These are phyloP conservation scores for Cepphus grylle DNA, from an alignment of 2,113 vertebrate species.

Conservation along the genomic window DNA sequence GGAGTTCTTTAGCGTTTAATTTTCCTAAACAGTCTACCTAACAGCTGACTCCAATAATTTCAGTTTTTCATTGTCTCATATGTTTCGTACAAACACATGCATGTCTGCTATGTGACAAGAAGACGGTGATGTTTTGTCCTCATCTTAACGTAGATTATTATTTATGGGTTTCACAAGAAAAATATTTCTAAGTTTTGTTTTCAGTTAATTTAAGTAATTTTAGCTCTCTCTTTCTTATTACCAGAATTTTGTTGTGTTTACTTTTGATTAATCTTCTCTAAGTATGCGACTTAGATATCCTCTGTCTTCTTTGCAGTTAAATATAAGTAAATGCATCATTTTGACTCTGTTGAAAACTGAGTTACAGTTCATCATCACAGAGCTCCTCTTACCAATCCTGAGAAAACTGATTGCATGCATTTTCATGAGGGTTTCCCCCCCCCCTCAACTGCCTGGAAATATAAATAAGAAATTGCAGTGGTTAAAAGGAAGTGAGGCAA, in stretches of 20 bases:
- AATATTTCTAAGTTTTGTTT: not conserved
- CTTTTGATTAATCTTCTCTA: not conserved
- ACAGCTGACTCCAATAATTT: not conserved
- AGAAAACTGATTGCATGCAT: not conserved
- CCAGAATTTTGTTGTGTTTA: not conserved
- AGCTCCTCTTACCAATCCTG: not conserved
- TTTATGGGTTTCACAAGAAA: not conserved
- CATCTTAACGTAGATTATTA: not conserved
- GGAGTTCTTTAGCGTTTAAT: not conserved
- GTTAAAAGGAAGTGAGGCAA: not conserved
- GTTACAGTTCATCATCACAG: not conserved
- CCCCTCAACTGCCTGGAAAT: not conserved
- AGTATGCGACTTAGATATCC: not conserved
- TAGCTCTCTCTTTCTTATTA: not conserved
- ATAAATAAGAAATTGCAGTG: not conserved
- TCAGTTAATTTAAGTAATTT: not conserved
- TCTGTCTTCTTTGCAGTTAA: not conserved
- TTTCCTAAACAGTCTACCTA: not conserved
- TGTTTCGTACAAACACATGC: not conserved
- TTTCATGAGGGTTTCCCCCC: not conserved
- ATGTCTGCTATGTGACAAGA: not conserved
- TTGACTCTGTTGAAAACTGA: not conserved
- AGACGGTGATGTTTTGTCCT: not conserved
- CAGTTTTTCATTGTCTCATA: not conserved
- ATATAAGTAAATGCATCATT: not conserved